Percentiles rank a stretch among this genome's conserved stretches.
These are phyloP conservation scores for Xenopus laevis DNA, from an alignment of 2,113 vertebrate genomes.

Conservation along the genomic window DNA sequence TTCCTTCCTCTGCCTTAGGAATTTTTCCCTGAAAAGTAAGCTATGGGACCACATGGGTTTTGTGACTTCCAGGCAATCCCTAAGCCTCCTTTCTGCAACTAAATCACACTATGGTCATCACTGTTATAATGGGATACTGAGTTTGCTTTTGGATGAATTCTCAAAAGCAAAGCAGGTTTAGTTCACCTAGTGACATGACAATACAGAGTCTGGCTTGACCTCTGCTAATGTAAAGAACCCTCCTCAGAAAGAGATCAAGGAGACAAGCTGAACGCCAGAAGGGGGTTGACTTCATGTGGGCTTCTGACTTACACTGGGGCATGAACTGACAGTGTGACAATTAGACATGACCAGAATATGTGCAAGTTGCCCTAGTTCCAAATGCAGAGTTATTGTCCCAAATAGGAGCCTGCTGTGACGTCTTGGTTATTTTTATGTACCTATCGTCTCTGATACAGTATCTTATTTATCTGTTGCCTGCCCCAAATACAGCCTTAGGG, in stretches of 20 bases:
- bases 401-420: neutral
- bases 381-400: neutral
- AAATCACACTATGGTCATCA: too few species aligned
- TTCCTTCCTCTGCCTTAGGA: slow-evolving; percentile 31
- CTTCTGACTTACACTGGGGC: neutral
- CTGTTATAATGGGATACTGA: neutral
- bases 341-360: neutral
- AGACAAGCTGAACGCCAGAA: neutral
- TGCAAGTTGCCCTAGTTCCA: neutral
- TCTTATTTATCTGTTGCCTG: too few species aligned
- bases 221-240: neutral
- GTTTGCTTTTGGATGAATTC: too few species aligned
- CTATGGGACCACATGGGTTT: slow-evolving; percentile 14
- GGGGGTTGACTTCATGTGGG: neutral
- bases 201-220: slow-evolving; percentile 3
- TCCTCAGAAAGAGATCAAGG: slow-evolving; percentile 12
- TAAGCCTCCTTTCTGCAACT: neutral
- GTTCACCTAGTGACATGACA: neutral
- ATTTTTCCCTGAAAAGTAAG: slow-evolving; percentile 5
- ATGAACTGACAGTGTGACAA: neutral
- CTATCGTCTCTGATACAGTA: too few species aligned
- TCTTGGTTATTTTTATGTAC: too few species aligned
- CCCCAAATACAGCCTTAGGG: too few species aligned
- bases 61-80: slow-evolving; percentile 6
- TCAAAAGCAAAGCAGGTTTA: too few species aligned